Conservation (phyloP, 2,113 vertebrate genomes). For the Heteronetta atricapilla region DNA sequence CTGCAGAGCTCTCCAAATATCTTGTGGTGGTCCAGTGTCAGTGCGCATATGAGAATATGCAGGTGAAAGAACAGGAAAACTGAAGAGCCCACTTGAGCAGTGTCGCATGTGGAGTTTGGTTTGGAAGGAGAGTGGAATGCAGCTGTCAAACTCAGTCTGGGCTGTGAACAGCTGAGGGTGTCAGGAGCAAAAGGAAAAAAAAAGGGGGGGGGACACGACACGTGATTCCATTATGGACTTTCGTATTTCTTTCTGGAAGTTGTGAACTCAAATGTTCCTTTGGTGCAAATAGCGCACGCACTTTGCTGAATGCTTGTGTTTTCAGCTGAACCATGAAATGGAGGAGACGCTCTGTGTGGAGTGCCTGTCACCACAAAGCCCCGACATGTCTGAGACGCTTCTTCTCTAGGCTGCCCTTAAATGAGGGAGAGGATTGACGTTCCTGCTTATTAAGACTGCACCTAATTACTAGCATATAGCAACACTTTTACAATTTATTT, state of each 20-base stretch:
- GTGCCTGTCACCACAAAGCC: background rate
- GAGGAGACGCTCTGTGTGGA: background rate
- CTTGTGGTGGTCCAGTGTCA: background rate
- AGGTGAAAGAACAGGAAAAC: background rate
- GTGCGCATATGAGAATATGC: background rate
- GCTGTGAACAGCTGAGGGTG: constrained; percentile 54
- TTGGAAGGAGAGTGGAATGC: constrained; percentile 42
- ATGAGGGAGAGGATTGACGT: background rate
- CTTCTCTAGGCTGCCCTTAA: background rate
- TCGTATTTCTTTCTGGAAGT: background rate
- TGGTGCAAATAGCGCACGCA: background rate
- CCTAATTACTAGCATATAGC: background rate
- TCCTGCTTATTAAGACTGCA: background rate
- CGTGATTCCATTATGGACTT: background rate
- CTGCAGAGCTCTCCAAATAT: background rate
- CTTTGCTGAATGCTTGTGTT: background rate
- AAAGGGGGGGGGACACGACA: too few relatives aligned
- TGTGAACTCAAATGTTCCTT: background rate
- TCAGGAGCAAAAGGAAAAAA: background rate
- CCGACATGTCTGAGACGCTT: background rate
- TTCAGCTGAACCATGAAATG: background rate
- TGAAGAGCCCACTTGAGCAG: constrained; percentile 33
- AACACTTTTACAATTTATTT: background rate
- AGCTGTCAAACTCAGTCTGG: constrained; percentile 57
- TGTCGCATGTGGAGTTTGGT: background rate